Percentiles rank a stretch among this genome's conserved stretches.
Evolutionary conservation across 1,140 invertebrate genomes (phyloP).

Genomic region (Apis florea): DNA sequence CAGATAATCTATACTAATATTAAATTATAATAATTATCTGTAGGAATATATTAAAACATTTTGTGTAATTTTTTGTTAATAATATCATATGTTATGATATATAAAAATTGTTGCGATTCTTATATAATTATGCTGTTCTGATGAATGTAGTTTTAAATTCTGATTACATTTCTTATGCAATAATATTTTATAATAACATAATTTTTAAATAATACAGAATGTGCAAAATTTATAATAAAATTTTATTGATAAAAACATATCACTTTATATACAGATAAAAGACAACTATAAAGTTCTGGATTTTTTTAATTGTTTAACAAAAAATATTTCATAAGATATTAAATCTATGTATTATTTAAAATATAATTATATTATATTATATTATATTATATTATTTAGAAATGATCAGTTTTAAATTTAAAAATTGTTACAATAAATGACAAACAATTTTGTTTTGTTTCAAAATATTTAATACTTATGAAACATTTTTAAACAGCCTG

Average conservation of each 20-base stretch:
- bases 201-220: conserved; percentile 41
- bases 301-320: conserved; percentile 13
- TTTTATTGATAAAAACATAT: conserved; percentile 47
- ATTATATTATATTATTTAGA: background rate
- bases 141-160: background rate
- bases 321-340: background rate
- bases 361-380: background rate
- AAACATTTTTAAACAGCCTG: background rate
- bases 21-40: conserved; percentile 13
- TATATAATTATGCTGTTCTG: conserved; percentile 23
- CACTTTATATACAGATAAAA: conserved; percentile 28
- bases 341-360: conserved; percentile 1
- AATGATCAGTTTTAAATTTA: background rate
- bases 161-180: conserved; percentile 5
- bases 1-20: conserved; percentile 18
- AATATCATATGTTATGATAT: conserved; percentile 7
- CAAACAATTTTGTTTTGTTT: background rate
- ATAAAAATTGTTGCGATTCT: conserved; percentile 19
- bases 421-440: background rate
- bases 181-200: conserved; percentile 41
- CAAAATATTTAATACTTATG: background rate
- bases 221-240: conserved; percentile 54
- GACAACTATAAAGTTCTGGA: conserved; percentile 17
- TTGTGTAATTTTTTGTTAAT: conserved; percentile 26
- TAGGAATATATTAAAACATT: conserved; percentile 9